These are phyloP conservation scores for Penaeus indicus DNA, from an alignment of 1,140 invertebrate species.

Conservation along the genomic window DNA sequence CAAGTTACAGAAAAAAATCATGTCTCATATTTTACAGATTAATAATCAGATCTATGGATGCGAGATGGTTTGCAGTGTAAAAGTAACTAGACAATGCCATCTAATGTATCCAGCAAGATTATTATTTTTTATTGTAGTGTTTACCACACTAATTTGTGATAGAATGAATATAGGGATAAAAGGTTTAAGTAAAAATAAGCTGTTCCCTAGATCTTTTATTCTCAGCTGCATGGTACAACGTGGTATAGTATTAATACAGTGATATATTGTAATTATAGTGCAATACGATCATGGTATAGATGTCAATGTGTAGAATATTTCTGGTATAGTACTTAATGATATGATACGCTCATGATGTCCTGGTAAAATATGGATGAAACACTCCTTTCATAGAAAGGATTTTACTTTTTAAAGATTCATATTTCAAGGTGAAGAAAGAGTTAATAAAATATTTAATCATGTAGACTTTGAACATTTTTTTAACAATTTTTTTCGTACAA, in stretches of 20 bases:
- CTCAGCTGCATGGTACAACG: conserved; percentile 51
- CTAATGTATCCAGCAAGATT: too few species aligned
- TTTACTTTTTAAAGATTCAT: conserved; percentile 23
- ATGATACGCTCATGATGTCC: conserved; percentile 15
- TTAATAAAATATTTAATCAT: background rate
- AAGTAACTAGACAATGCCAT: too few species aligned
- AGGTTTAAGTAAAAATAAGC: background rate
- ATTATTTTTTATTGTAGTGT: too few species aligned
- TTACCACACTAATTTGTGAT: too few species aligned
- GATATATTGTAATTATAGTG: conserved; percentile 47
- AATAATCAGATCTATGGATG: too few species aligned
- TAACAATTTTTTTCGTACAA: background rate
- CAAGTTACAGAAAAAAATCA: too few species aligned
- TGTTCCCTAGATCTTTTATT: conserved; percentile 48
- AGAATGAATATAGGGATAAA: too few species aligned
- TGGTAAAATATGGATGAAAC: conserved; percentile 10
- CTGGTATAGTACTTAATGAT: conserved; percentile 36
- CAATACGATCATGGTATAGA: conserved; percentile 32
- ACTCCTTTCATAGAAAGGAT: conserved; percentile 23
- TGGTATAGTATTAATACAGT: conserved; percentile 36
- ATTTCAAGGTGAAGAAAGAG: background rate
- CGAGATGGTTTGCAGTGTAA: too few species aligned
- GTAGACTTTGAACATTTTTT: conserved; percentile 3
- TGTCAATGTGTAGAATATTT: conserved; percentile 28
- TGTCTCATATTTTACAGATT: too few species aligned